These are phyloP conservation scores for Dolichomitus sp. DNA, from an alignment of 2,888 invertebrate genomes.

Conservation along the genomic window DNA sequence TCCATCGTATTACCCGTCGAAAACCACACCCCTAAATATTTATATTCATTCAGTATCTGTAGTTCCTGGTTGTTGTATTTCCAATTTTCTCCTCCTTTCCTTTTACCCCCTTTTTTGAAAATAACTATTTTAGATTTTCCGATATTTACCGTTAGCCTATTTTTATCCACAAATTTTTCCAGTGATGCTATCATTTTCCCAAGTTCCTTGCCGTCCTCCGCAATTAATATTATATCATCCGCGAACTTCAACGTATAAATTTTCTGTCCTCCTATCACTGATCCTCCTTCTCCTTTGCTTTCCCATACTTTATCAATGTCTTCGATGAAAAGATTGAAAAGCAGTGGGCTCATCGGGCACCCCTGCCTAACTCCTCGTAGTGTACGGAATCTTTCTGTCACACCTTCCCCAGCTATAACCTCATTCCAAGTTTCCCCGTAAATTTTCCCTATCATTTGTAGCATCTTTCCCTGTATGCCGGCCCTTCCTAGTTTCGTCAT, in stretches of 20 bases:
- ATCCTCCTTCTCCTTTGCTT: background rate
- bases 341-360: constrained; percentile 21
- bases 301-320: constrained; percentile 15
- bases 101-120: background rate
- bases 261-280: constrained; percentile 8
- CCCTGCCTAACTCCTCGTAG: constrained; percentile 10
- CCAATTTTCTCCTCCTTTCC: too few relatives aligned
- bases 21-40: background rate
- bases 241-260: background rate
- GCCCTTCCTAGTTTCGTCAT: too few relatives aligned
- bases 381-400: constrained; percentile 3
- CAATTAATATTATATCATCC: background rate
- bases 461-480: background rate
- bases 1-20: constrained; percentile 10
- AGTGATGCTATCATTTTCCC: background rate
- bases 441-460: constrained; percentile 8
- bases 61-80: background rate
- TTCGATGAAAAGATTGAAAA: constrained; percentile 19
- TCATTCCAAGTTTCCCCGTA: constrained; percentile 26
- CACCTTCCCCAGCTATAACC: constrained; percentile 21
- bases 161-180: constrained; percentile 8
- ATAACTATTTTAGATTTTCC: background rate
- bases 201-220: background rate
- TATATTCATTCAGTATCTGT: background rate
- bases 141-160: background rate